Percentiles rank a stretch among this genome's conserved stretches.
Conservation (phyloP, 2,888 invertebrate genomes). For the Scaptomyza caliginosa region DNA sequence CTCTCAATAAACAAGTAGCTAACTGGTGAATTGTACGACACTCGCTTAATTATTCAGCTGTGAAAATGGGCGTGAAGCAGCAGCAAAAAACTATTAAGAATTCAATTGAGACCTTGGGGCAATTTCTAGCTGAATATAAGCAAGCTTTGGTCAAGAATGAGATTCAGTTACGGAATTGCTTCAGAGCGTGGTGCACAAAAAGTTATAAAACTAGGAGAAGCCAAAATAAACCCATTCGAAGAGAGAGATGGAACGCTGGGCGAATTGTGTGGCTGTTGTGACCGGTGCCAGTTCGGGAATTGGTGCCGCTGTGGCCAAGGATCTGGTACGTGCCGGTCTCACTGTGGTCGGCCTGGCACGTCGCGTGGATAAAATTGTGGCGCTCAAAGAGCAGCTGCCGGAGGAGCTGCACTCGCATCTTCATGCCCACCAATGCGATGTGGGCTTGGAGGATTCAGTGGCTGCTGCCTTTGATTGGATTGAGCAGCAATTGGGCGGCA, state of each 20-base stretch:
- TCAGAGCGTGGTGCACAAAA: not conserved
- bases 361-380: conserved; percentile 66
- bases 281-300: conserved; percentile 88
- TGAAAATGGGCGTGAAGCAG: conserved; percentile 13
- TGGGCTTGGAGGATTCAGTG: conserved; percentile 85
- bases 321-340: conserved; percentile 85
- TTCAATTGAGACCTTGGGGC: conserved; percentile 13
- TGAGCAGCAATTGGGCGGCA: conserved; percentile 84
- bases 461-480: conserved; percentile 85
- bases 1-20: conserved; percentile 9
- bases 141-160: not conserved
- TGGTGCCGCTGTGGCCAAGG: conserved; percentile 84
- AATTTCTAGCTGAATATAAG: conserved; percentile 19
- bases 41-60: conserved; percentile 28
- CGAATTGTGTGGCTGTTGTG: conserved; percentile 86
- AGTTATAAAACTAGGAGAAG: not conserved
- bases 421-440: conserved; percentile 81
- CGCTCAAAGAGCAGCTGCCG: conserved; percentile 45
- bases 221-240: not conserved
- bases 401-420: conserved; percentile 40
- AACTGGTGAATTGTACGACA: conserved; percentile 12
- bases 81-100: conserved; percentile 24
- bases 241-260: conserved; percentile 85
- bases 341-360: conserved; percentile 86
- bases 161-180: conserved; percentile 29